Evolutionary conservation across 2,797 vertebrate genomes (phyloP), one percentile per base, ranked within the genome.

Genomic region (Triplophysa bombifrons): DNA sequence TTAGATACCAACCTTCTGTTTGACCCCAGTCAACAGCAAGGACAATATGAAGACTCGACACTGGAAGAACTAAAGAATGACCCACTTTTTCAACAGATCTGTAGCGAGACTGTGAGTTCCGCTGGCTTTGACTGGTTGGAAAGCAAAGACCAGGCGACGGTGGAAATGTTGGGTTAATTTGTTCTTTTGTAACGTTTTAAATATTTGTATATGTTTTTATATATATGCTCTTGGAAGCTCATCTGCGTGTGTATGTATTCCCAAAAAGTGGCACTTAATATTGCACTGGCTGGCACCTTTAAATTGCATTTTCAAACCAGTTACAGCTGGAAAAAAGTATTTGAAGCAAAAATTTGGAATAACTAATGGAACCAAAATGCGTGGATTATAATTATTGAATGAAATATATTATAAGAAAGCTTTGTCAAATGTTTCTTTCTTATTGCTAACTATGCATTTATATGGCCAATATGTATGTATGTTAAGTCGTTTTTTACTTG

Each of bases 41-140:
- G 93, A 84, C 96, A 96, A 84, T 97, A 97, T 44, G 96, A 96
- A 87, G 95, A 95, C 80, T 90, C 95, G 64, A 92, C 95, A 86
- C 92, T 96, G 86, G 96, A 98, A 89, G 96, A 97, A 88, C 86
- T 98, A 86, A 97, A 96, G 90, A 96, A 96, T n/a, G 95, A 99
- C 87, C 94, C 94, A 13, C 93, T 99, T 85, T 99, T 99, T 91
- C 96, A 99, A 86, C 98, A 99, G 84, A 98, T 98, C 80, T 96
- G 95, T 92, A 95, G 91, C 78, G 96, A 98, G 88, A 93, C 96
- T 66, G 93, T 95, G 66, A 97, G 93, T 90, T 90, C 97, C 48
- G 90, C 95, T 78, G 96, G 96, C 87, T 98, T 99, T 84, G 98
- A 99, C 84, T 99, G 98, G 98, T 94, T 99, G 86, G 98, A 99